A percentile compares a stretch with the other conserved stretches of the same genome.
Conservation (phyloP, 2,113 vertebrate species). For the Panthera leo region DNA sequence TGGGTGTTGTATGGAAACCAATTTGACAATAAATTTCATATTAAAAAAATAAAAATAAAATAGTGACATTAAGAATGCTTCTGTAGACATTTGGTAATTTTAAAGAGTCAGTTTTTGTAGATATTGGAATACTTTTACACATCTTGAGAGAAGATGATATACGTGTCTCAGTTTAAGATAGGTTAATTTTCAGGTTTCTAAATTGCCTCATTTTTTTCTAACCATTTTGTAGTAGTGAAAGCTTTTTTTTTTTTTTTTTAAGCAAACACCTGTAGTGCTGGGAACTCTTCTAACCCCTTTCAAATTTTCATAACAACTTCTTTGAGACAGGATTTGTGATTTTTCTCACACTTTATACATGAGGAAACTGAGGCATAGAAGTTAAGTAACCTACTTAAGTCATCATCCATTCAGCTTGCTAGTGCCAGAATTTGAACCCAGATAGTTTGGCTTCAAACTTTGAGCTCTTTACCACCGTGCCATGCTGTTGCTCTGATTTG, state of each 20-base stretch:
- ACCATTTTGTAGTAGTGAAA: neutral
- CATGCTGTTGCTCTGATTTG: neutral
- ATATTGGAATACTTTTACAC: slow-evolving; percentile 12
- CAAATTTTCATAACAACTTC: neutral
- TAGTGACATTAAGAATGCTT: slow-evolving; percentile 35
- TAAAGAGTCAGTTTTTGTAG: slow-evolving; percentile 47
- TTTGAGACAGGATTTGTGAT: neutral
- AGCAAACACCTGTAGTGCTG: neutral
- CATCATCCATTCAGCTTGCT: neutral
- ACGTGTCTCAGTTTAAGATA: neutral
- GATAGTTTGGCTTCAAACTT: neutral
- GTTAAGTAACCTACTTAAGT: neutral
- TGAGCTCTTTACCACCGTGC: neutral
- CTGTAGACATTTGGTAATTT: slow-evolving; percentile 10
- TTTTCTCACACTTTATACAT: slow-evolving; percentile 37
- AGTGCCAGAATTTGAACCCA: neutral
- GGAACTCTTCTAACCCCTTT: neutral
- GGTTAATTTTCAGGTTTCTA: slow-evolving; percentile 18
- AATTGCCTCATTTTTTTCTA: neutral
- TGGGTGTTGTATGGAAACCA: too few species aligned
- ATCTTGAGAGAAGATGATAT: neutral
- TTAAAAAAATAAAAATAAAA: neutral
- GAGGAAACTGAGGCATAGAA: slow-evolving; percentile 12
- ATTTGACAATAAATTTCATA: too few species aligned
- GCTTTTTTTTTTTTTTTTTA: neutral